Evolutionary conservation across 2,113 vertebrate genomes (phyloP).

Genomic region (Anhinga rufa): DNA sequence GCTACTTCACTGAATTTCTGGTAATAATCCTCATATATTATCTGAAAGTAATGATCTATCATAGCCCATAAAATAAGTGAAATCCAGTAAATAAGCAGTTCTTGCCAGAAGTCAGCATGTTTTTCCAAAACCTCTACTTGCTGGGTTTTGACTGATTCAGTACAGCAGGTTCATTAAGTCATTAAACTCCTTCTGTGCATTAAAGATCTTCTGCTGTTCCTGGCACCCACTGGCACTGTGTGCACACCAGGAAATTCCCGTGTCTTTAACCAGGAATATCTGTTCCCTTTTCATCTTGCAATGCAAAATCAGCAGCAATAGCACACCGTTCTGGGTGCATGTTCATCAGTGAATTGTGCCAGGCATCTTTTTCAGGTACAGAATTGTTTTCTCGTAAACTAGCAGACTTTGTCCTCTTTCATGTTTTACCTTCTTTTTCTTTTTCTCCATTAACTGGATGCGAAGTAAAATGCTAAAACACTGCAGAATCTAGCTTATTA

Average conservation of each 20-base stretch:
- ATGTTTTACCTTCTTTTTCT: background rate
- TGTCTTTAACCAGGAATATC: background rate
- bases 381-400: background rate
- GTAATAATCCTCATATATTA: background rate
- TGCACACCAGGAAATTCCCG: background rate
- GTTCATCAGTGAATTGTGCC: background rate
- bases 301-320: background rate
- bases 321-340: background rate
- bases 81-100: background rate
- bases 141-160: background rate
- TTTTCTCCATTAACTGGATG: background rate
- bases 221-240: background rate
- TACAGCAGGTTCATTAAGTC: constrained; percentile 4
- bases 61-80: background rate
- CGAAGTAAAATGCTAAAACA: background rate
- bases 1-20: background rate
- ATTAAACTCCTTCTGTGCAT: background rate
- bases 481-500: background rate
- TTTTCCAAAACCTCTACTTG: background rate
- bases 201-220: background rate
- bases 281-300: background rate
- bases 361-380: background rate
- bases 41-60: background rate
- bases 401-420: background rate
- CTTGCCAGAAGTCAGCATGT: background rate